Evolutionary conservation across 2,113 vertebrate species (phyloP), one percentile per base, ranked within the genome.

Genomic region (Tylochromis polylepis): DNA sequence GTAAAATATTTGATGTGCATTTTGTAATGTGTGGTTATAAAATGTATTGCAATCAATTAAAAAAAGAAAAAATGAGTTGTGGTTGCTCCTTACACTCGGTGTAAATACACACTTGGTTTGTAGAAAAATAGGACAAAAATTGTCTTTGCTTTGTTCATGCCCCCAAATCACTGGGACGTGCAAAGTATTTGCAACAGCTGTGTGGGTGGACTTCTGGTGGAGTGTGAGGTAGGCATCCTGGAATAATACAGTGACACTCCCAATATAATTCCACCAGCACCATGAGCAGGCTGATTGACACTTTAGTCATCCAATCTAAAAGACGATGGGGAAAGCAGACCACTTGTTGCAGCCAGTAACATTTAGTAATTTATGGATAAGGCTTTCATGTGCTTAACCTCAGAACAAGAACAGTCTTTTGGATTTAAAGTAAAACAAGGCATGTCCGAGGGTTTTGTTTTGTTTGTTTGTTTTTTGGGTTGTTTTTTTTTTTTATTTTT

Each of bases 1-100:
- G 94, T 97, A 95, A 95, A 97, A 95, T 95, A 92, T 97, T 97
- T 95, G 93, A 94, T 96, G 95, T 96, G 94, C 92, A 92, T 97
- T 96, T 97, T 98, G 96, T 97, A 97, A 97, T 96, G 95, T 97
- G 96, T 97, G 97, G 96, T 95, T 93, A 95, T 96, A 95, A 95
- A 96, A 96, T 94, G 91, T 96, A 93, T 96, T 96, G 94, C 95
- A 95, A 95, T 96, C 95, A 95, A 96, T 95, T 96, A 96, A 97
- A 96, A 95, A 77, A 92, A 78, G 91, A 79, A 93, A 89, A 93
- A 93, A 82, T 82, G 53, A 62, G 9, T 87, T 88, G 38, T 86
- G 20, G 27, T 31, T 90, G 55, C 55, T 89, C 83, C 86, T 90
- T 90, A 79, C 82, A 85, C 62, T 72, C 80, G 8, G 49, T 92